Conservation (phyloP, 2,113 vertebrate species). For the Callionymus lyra region DNA sequence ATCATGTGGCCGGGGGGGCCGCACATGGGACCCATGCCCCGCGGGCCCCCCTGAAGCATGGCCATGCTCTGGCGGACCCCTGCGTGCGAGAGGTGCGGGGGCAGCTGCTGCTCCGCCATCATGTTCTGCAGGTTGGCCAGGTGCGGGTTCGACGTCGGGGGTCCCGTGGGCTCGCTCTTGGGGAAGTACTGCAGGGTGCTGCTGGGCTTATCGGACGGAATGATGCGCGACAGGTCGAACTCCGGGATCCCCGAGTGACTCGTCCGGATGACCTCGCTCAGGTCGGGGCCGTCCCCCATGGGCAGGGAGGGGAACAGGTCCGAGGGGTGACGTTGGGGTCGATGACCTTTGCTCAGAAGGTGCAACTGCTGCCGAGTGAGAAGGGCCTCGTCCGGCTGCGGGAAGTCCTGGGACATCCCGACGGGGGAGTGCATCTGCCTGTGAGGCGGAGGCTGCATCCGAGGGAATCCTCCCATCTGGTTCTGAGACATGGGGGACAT, state of each 20-base stretch:
- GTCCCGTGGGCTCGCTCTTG: slow-evolving; percentile 71
- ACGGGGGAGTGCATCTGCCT: slow-evolving; percentile 66
- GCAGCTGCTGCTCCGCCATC: slow-evolving; percentile 88
- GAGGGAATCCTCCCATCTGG: slow-evolving; percentile 63
- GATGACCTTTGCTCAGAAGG: slow-evolving; percentile 75
- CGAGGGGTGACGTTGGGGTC: slow-evolving; percentile 54
- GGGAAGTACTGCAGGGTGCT: slow-evolving; percentile 98
- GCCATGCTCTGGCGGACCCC: slow-evolving; percentile 70
- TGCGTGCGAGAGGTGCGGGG: slow-evolving; percentile 59
- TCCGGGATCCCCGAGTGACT: slow-evolving; percentile 88
- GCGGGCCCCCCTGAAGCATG: slow-evolving; percentile 62
- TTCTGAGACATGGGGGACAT: slow-evolving; percentile 79
- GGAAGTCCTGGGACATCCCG: slow-evolving; percentile 66
- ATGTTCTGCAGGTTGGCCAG: slow-evolving; percentile 96
- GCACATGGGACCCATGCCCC: slow-evolving; percentile 78
- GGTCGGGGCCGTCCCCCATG: slow-evolving; percentile 80
- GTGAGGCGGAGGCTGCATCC: slow-evolving; percentile 72
- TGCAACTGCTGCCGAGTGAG: slow-evolving; percentile 77
- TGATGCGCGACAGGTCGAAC: slow-evolving; percentile 95
- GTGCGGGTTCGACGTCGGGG: slow-evolving; percentile 83
- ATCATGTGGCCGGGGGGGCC: slow-evolving; percentile 87
- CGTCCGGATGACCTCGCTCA: slow-evolving; percentile 92
- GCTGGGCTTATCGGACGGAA: slow-evolving; percentile 95
- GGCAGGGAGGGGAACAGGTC: slow-evolving; percentile 69
- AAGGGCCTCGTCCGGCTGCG: slow-evolving; percentile 74